Conservation (phyloP, 2,888 invertebrate species). For the Troilus luridus region DNA sequence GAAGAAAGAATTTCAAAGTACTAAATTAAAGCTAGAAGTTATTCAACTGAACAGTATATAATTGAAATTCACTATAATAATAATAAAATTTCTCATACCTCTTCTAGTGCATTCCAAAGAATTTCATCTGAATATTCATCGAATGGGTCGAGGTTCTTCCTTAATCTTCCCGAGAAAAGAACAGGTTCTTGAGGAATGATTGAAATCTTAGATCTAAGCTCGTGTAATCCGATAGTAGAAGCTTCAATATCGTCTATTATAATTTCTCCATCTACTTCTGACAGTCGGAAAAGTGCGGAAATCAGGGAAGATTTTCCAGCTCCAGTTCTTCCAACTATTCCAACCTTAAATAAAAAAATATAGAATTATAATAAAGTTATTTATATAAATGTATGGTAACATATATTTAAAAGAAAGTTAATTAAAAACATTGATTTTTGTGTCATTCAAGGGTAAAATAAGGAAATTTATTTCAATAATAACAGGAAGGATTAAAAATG, state of each 20-base stretch:
- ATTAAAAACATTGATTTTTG: too few species aligned
- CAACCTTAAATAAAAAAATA: slow-evolving; percentile 73
- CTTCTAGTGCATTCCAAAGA: slow-evolving; percentile 88
- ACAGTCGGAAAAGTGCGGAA: slow-evolving; percentile 85
- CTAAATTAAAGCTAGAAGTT: neutral
- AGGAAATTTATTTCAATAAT: too few species aligned
- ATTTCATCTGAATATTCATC: slow-evolving; percentile 82
- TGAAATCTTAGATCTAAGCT: slow-evolving; percentile 82
- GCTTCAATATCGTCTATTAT: slow-evolving; percentile 85
- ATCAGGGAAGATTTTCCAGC: slow-evolving; percentile 87
- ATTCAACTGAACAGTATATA: neutral
- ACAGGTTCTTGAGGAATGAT: slow-evolving; percentile 91
- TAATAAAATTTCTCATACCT: slow-evolving; percentile 71
- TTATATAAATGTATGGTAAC: neutral
- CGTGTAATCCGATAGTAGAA: slow-evolving; percentile 79
- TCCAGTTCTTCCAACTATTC: slow-evolving; percentile 87
- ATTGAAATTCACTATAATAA: too few species aligned
- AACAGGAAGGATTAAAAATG: too few species aligned
- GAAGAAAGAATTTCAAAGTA: neutral
- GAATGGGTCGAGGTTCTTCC: slow-evolving; percentile 93
- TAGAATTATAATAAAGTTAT: neutral
- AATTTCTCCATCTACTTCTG: slow-evolving; percentile 83
- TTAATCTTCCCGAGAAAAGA: slow-evolving; percentile 87
- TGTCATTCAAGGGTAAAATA: too few species aligned
- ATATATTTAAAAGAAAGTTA: too few species aligned